phyloP scores from a whole-genome alignment of 1,140 invertebrate species.

The Drosophila ananassae region DNA sequence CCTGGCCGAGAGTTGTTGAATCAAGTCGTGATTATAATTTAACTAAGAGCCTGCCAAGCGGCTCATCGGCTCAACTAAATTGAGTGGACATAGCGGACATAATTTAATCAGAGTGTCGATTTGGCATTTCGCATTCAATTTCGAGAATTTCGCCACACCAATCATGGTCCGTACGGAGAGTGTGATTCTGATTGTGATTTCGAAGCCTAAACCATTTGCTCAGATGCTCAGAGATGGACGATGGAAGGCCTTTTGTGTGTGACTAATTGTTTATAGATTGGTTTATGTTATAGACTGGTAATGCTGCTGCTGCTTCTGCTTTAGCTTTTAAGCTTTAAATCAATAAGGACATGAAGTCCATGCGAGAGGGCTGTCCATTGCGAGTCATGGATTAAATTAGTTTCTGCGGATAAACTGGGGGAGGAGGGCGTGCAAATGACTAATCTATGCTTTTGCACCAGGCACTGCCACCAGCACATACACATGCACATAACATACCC shows the following conservation, averaged over 20 bases:
- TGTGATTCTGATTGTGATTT: slow-evolving; percentile 15
- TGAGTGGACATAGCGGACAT: neutral
- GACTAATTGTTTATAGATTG: slow-evolving; percentile 39
- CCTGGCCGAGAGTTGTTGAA: neutral
- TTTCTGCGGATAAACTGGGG: no score
- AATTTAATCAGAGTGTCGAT: slow-evolving; percentile 34
- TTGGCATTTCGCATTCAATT: slow-evolving; percentile 24
- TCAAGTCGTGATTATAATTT: slow-evolving; percentile 18
- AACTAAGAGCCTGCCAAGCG: slow-evolving; percentile 3
- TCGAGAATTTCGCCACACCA: neutral
- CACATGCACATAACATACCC: slow-evolving; percentile 8
- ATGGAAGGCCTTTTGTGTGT: slow-evolving; percentile 12
- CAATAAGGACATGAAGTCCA: neutral
- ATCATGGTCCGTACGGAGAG: neutral
- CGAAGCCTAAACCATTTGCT: slow-evolving; percentile 4
- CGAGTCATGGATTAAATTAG: neutral
- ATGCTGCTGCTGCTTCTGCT: slow-evolving; percentile 4
- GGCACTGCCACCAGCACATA: slow-evolving; percentile 25
- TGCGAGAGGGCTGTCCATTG: no score
- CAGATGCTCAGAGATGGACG: neutral
- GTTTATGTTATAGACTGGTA: neutral
- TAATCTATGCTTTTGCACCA: slow-evolving; percentile 41
- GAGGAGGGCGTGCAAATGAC: slow-evolving; percentile 7
- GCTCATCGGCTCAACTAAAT: slow-evolving; percentile 4
- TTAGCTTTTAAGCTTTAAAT: neutral